These are phyloP conservation scores for Andricus grossulariae DNA, from an alignment of 1,140 invertebrate species.

Conservation along the genomic window DNA sequence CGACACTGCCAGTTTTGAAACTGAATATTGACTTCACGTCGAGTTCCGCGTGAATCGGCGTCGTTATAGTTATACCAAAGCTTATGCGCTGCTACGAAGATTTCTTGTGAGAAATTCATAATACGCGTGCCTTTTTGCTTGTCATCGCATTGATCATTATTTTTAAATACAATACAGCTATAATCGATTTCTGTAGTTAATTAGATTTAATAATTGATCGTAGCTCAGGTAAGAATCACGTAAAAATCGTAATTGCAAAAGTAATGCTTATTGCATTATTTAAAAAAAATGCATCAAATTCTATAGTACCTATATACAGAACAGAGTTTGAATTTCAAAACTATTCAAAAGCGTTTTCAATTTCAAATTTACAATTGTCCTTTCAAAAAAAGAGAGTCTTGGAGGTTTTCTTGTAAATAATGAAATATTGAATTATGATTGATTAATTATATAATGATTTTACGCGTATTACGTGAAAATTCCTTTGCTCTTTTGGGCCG, in stretches of 20 bases:
- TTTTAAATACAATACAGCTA: conserved; percentile 42
- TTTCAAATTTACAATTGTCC: too few relatives aligned
- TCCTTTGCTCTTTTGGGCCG: conserved; percentile 24
- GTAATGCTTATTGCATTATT: background rate
- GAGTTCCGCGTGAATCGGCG: conserved; percentile 55
- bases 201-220: conserved; percentile 73
- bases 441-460: background rate
- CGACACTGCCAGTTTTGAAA: conserved; percentile 46
- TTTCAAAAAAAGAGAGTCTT: background rate
- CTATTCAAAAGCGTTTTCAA: too few relatives aligned
- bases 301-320: too few relatives aligned
- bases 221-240: conserved; percentile 24
- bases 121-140: conserved; percentile 41
- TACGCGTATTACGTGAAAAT: conserved; percentile 4
- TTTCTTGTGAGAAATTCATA: conserved; percentile 51
- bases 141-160: conserved; percentile 35
- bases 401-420: background rate
- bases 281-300: too few relatives aligned
- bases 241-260: background rate
- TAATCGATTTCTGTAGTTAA: conserved; percentile 55
- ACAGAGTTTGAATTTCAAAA: too few relatives aligned
- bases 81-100: conserved; percentile 68
- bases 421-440: background rate
- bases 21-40: conserved; percentile 44
- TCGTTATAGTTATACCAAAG: conserved; percentile 68